Base-by-base conservation (phyloP, 2,797 vertebrate genomes). In the Meda fulgida region DNA sequence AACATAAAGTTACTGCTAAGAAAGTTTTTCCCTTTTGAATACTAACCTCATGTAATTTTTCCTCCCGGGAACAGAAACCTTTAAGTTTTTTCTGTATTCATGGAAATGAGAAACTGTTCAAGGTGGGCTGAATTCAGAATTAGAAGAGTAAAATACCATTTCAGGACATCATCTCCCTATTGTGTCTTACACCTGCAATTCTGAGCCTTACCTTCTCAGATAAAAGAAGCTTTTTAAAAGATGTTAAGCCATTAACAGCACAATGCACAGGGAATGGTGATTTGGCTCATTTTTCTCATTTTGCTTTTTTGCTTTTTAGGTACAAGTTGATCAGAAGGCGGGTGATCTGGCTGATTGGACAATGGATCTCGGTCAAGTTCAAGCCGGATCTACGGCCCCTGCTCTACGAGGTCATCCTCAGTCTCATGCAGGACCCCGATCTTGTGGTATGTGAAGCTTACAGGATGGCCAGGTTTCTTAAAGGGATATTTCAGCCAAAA, bases 311-410 rank as follows among this genome's bases (percentile, higher is more conserved):
- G 23, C 5, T 34, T 72, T 92, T 8, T 90, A 99, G 98, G 87
- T 99, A 99, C 91, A 99, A 99, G 86, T 92, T 97, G 87, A 97
- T 99, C 91, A 96, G 98, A 48, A 91, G 98, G 67, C 92, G 97
- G 88, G 97, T 99, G 86, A 98, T 99, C 90, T 99, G 98, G 98
- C 94, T 99, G 85, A 97, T 99, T 86, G 98, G 98, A 89, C 98
- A 98, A 91, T 99, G 98, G 98, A 97, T 99, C 94, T 96, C 98
- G 43, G 97, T 99, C 91, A 99, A 98, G 94, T 99, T 99, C 91
- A 98, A 98, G 89, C 95, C 97, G 0, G 97, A 99, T 82, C 94
- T 98, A 86, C 97, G 97, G 87, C 98, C 98, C 87, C 91, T 98
- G 90, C 95, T 99, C 1, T 99, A 99, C 76, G 96, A 98, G 90